Evolutionary conservation across 2,113 vertebrate genomes (phyloP), one percentile per base, ranked within the genome.

Genomic region (Lasiurus borealis): DNA sequence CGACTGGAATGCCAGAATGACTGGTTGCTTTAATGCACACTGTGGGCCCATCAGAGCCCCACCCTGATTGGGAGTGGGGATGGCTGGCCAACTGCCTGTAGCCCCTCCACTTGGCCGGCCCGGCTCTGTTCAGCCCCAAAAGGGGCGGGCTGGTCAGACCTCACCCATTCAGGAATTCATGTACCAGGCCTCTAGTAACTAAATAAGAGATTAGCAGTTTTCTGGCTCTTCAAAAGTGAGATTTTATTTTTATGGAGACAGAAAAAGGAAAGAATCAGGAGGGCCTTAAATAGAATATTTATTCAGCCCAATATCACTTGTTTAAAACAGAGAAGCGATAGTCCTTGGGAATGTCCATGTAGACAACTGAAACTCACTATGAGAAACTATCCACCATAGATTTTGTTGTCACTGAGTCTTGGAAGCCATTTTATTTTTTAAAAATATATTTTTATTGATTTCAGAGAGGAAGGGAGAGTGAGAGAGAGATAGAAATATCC

Each of bases 381-480:
- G 72, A 91, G 19, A 85, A 96, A 82, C 36, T 36, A 82, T 54
- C 10, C 46, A 69, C 34, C 50, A 8, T 57, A 73, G 13, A 34
- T 34, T 91, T 95, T 93, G 31, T 82, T 93, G 34, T 89, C 88
- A 90, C 54, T 92, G 50, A 93, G 34, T 40, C 29, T 95, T 95
- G 75, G 46, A 80, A 94, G 62, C 50, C 44, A 66, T 40, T 86
- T 93, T 90, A 89, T 59, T 59, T 57, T 57, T 59, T n/a, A n/a
- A n/a, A 59, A 59, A 59, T 25, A 59, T 59, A 8, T 59, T 59
- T 25, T 25, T 59, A 59, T 59, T 59, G 57, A 59, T 8, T 59
- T 25, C 57, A 59, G 21, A 59, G 9, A 59, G 23, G 57, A 25
- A 59, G 57, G 23, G 23, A 59, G 8, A 59, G 1, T 8, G 57